Conservation (phyloP, 92 coral and sea anemone genomes). For the Phenganax marumi region DNA sequence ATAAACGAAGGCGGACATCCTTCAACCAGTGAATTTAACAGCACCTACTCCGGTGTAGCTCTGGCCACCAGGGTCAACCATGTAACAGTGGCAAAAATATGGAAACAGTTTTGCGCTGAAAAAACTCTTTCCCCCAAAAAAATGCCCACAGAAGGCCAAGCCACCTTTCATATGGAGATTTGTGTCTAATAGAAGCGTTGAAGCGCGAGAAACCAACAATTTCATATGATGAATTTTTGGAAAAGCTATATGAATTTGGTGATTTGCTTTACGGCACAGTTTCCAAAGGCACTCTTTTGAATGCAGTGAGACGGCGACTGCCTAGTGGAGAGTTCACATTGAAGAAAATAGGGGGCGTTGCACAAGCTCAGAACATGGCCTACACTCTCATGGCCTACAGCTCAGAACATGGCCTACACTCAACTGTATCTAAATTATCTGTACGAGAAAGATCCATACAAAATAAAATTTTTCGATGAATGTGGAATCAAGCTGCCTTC, state of each 20-base stretch:
- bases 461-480: not conserved
- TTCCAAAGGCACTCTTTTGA: constrained; percentile 36
- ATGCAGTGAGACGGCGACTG: constrained; percentile 43
- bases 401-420: too few relatives aligned
- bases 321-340: constrained; percentile 32
- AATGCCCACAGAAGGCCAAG: constrained; percentile 40
- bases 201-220: constrained; percentile 51
- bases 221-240: constrained; percentile 41
- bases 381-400: too few relatives aligned
- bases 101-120: not conserved
- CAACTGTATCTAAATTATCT: not conserved
- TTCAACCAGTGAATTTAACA: not conserved
- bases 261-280: constrained; percentile 44
- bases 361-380: not conserved
- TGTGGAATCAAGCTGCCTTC: not conserved
- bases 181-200: constrained; percentile 50
- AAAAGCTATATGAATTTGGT: constrained; percentile 45
- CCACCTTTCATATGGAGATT: constrained; percentile 45
- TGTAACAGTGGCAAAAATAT: too few relatives aligned
- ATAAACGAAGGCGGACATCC: not conserved
- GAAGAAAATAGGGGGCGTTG: not conserved
- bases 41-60: constrained; percentile 5
- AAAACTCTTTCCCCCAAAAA: constrained; percentile 25
- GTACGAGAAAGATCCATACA: not conserved
- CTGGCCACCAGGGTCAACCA: not conserved